phyloP scores from a whole-genome alignment of 2,888 invertebrate species.

The Tiphia femorata region DNA sequence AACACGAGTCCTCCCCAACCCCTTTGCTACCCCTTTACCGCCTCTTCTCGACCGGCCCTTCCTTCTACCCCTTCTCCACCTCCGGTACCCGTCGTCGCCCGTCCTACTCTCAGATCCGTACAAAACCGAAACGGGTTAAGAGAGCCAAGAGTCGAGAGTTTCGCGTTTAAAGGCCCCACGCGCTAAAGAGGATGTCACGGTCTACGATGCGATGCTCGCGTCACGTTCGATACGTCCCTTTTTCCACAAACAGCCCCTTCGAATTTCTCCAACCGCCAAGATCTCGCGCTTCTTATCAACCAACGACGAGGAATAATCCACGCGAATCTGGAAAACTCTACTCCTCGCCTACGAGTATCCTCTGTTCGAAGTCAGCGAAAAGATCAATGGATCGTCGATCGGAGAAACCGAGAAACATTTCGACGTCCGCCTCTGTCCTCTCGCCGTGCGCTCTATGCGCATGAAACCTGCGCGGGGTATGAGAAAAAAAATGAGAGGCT shows the following conservation, averaged over 20 bases:
- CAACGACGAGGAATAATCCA: too few species aligned
- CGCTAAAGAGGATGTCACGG: constrained; percentile 52
- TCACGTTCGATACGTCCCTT: too few species aligned
- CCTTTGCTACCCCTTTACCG: not conserved
- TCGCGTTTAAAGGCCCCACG: constrained; percentile 42
- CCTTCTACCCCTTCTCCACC: not conserved
- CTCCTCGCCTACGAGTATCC: not conserved
- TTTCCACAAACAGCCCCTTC: too few species aligned
- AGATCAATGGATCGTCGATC: too few species aligned
- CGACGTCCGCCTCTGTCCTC: too few species aligned
- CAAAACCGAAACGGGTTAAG: constrained; percentile 57
- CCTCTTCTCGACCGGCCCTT: not conserved
- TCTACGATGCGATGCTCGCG: not conserved
- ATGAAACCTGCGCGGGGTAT: not conserved
- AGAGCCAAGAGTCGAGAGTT: constrained; percentile 46
- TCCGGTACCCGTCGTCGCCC: not conserved
- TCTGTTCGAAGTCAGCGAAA: too few species aligned
- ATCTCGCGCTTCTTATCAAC: too few species aligned
- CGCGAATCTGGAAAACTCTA: too few species aligned
- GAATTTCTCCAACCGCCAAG: too few species aligned
- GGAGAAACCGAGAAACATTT: too few species aligned
- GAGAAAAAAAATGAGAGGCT: not conserved
- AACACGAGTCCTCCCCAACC: too few species aligned
- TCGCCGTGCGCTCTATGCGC: not conserved
- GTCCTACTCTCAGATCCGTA: constrained; percentile 1